Evolutionary conservation across 1,140 invertebrate species (phyloP), one percentile per base, ranked within the genome.

Genomic region (Ceratosolen fusciceps): DNA sequence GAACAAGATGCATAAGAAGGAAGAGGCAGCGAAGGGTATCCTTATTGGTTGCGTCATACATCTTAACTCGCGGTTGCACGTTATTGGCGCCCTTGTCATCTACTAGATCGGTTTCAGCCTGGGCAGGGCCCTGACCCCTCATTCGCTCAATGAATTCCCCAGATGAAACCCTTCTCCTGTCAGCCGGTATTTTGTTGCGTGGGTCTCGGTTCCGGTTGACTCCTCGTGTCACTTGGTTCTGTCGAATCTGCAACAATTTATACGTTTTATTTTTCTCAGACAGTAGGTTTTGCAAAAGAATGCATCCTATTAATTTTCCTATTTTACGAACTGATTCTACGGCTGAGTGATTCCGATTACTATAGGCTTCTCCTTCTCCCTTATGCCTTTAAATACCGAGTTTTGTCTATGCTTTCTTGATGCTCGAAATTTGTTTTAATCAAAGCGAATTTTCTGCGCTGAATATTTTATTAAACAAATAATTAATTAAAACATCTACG

Each of bases 141-240:
- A 29, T 0, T 70, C 52, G 54, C 47, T 77, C 68, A 72, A 54
- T 67, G 26, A 29, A 71, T 71, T 52, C 19, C 58, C 70, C 68
- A 43, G 19, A 12, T n/a, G 2, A 26, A 24, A 24, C 62, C 16
- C 4, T 21, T 58, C n/a, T 34, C 58, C 39, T 77, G 77, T 86
- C 83, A 86, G 79, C 82, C 84, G 26, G 47, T 47, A 26, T 82
- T 82, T 12, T 85, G 82, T 72, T 84, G 79, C 37, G 68, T 31
- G 5, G 47, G 31, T 1, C 19, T 24, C 1, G 54, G 21, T 47
- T 60, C 26, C 26, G 54, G 34, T 16, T 43, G 67, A 24, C 74
- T 56, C 26, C 60, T 39, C 0, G 34, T 29, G 5, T 43, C 77
- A 21, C 58, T 73, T 43, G 70, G 19, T 16, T 54, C 47, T 12